Evolutionary conservation across 2,113 vertebrate genomes (phyloP), one percentile per base, ranked within the genome.

Genomic region (Bothrops jararaca): DNA sequence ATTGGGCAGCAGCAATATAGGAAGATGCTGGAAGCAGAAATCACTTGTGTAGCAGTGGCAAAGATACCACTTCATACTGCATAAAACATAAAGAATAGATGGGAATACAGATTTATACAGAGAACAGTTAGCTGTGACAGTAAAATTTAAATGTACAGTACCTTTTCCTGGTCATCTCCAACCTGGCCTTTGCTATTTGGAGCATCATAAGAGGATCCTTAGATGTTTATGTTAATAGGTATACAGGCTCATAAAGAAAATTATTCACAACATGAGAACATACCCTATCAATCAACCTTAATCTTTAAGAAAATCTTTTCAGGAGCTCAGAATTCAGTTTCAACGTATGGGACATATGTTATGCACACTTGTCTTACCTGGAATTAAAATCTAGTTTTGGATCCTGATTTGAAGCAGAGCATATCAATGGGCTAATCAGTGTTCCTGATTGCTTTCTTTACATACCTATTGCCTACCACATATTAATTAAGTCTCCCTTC

Each of bases 401-500:
- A 64, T 88, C 57, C 85, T 53, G 12, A 50, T 52, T 88, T 88
- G 45, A 88, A 92, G 64, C 57, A 50, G 42, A 91, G 60, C 45
- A 34, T 58, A 86, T 92, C 86, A 88, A 92, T 69, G 85, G 58
- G 85, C 57, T 92, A 64, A 92, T 92, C 86, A 92, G 50, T 92
- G 45, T 53, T 88, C 45, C 34, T 88, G 85, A 92, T 64, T 88
- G 48, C 85, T 92, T 92, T 88, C 86, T 88, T 86, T 88, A 92
- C 23, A 88, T 69, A 92, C n/a, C 57, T 92, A 39, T 88, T 88
- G 45, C 91, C 57, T 87, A 64, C 56, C 10, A 50, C 60, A 64
- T 88, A 88, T 92, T 88, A 92, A 92, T 88, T 87, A 69, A 92
- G n/a, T 34, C 86, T 92, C 48, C 24, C 91, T 88, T 88, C 48